These are phyloP conservation scores for Ectobius pallidus DNA, from an alignment of 2,888 invertebrate species.

Conservation along the genomic window DNA sequence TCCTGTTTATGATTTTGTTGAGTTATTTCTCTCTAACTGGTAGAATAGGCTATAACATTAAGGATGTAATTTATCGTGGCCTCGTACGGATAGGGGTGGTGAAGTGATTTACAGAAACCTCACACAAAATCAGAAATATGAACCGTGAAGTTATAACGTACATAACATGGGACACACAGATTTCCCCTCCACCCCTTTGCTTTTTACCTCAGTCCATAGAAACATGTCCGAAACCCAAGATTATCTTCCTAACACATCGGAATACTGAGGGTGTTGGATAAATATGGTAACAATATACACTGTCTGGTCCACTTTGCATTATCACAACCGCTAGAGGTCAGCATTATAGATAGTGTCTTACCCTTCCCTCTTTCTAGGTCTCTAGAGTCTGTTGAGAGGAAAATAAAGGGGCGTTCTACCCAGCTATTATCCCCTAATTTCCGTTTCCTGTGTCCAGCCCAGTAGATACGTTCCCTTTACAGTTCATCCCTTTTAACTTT, in stretches of 20 bases:
- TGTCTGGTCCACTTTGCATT: slow-evolving; percentile 29
- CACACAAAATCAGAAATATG: slow-evolving; percentile 9
- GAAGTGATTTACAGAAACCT: not conserved
- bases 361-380: not conserved
- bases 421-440: slow-evolving; percentile 41
- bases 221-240: not conserved
- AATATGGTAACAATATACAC: slow-evolving; percentile 5
- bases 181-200: not conserved
- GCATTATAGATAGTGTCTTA: slow-evolving; percentile 21
- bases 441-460: slow-evolving; percentile 37
- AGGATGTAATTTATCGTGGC: too few species aligned
- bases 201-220: not conserved
- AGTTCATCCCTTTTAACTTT: slow-evolving; percentile 20
- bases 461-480: not conserved
- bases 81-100: not conserved
- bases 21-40: too few species aligned
- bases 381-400: not conserved
- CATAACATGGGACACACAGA: not conserved
- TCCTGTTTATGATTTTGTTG: too few species aligned
- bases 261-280: too few species aligned
- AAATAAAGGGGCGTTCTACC: slow-evolving; percentile 17
- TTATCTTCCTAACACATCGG: slow-evolving; percentile 9
- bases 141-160: too few species aligned
- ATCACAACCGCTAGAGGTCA: slow-evolving; percentile 25
- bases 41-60: too few species aligned